These are phyloP conservation scores for Aldabrachelys gigantea DNA, from an alignment of 2,113 vertebrate species.

Conservation along the genomic window DNA sequence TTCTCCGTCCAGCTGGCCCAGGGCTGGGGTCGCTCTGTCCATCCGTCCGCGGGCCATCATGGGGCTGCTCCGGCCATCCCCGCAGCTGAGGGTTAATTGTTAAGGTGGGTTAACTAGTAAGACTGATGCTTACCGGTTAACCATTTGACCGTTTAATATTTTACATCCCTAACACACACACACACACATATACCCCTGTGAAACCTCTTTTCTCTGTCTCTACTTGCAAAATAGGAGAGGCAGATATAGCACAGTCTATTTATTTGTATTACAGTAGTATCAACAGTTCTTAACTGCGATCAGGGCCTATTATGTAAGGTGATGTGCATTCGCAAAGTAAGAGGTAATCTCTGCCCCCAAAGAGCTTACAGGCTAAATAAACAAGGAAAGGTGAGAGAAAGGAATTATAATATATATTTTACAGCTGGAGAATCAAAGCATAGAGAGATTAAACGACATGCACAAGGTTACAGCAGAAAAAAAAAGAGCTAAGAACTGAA, in stretches of 20 bases:
- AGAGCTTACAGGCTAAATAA: constrained; percentile 2
- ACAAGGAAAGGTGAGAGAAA: not conserved
- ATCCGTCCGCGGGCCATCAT: too few species aligned
- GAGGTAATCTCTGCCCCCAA: too few species aligned
- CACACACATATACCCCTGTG: not conserved
- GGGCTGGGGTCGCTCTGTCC: too few species aligned
- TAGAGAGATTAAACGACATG: not conserved
- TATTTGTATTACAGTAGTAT: not conserved
- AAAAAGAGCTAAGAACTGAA: too few species aligned
- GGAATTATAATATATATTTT: not conserved
- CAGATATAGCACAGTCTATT: not conserved
- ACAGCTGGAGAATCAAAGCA: not conserved
- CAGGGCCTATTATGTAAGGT: not conserved
- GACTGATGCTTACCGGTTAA: too few species aligned
- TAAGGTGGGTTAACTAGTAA: too few species aligned
- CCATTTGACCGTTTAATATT: too few species aligned
- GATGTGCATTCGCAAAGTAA: not conserved
- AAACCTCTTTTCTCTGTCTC: not conserved
- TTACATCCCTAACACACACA: too few species aligned
- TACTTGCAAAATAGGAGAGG: not conserved
- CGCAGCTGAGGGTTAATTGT: too few species aligned
- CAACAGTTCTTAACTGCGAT: not conserved
- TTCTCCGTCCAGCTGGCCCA: too few species aligned
- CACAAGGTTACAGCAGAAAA: not conserved
- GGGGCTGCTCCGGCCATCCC: too few species aligned